Evolutionary conservation across 2,888 invertebrate species (phyloP).

Genomic region (Steinernema hermaphroditum): DNA sequence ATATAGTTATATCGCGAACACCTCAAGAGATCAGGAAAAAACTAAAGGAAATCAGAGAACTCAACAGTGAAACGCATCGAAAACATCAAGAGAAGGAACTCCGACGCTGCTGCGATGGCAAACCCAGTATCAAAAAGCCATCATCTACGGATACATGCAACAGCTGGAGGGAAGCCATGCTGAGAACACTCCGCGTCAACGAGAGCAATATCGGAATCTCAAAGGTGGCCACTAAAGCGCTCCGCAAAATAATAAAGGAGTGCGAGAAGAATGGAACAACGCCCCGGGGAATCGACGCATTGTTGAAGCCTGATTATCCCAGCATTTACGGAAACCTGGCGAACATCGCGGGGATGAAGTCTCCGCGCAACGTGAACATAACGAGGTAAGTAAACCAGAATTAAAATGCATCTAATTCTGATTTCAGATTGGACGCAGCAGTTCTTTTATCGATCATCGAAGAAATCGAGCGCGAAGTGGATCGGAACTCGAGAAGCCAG

Average conservation of each 20-base stretch:
- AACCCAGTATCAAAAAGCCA: no score
- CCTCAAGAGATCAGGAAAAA: neutral
- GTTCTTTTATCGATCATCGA: neutral
- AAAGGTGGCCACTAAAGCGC: neutral
- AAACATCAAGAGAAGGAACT: no score
- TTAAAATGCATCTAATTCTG: neutral
- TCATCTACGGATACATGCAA: no score
- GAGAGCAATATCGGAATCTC: neutral
- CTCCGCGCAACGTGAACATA: no score
- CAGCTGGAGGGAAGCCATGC: no score
- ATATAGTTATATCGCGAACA: neutral
- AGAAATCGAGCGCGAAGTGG: conserved; percentile 6
- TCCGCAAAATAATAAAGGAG: neutral
- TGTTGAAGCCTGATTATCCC: neutral
- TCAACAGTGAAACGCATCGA: neutral
- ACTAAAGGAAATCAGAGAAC: neutral
- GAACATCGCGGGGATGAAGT: neutral
- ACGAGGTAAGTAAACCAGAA: no score
- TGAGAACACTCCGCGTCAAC: no score
- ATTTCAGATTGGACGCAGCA: neutral
- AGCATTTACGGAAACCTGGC: neutral
- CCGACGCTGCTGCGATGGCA: no score
- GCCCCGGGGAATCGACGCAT: neutral
- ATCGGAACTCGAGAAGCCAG: neutral
- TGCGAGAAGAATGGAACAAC: neutral